Base-by-base conservation (phyloP, 2,797 vertebrate genomes). In the Pogonophryne albipinna region DNA sequence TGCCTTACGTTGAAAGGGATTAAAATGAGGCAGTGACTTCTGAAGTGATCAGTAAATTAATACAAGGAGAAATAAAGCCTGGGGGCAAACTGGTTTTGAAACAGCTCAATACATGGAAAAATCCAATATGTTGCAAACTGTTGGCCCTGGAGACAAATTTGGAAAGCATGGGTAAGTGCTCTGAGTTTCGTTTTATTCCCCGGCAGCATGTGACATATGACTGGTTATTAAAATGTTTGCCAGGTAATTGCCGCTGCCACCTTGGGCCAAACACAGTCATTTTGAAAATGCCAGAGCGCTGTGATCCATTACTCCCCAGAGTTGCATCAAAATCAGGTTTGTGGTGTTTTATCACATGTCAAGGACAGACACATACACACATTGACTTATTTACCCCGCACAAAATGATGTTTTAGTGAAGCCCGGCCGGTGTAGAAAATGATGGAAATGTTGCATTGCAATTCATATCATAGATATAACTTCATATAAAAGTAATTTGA, bases 211-310 rank as follows among this genome's bases (percentile, higher is more conserved):
- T 90, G 88, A 90, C 76, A 89, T 91, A 90, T 89, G 86, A 80
- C 77, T 88, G 82, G 87, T 90, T 91, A 91, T 92, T 92, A 91
- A 91, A 92, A 90, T 90, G 88, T 90, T 93, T 91, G 83, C 79
- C 76, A 89, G 87, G 89, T 93, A 91, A 91, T 87, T 91, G 89
- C 85, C 71, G 74, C 76, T 73, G 79, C 82, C 78, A 88, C 87
- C 87, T 86, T 86, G 87, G 87, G 89, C 86, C 81, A 87, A 90
- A 91, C 78, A 84, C 59, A 88, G 82, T 89, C 71, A 91, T 89
- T 90, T 89, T 77, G 68, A 85, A 92, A 89, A 87, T 83, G 89
- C 83, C 89, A 88, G 68, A 76, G 64, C 10, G 10, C 45, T 31
- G 55, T 87, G 79, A 91, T 79, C 71, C 82, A 85, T 31, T 71